Evolutionary conservation across 2,888 invertebrate species (phyloP), one percentile per base, ranked within the genome.

Genomic region (Noctua fimbriata): DNA sequence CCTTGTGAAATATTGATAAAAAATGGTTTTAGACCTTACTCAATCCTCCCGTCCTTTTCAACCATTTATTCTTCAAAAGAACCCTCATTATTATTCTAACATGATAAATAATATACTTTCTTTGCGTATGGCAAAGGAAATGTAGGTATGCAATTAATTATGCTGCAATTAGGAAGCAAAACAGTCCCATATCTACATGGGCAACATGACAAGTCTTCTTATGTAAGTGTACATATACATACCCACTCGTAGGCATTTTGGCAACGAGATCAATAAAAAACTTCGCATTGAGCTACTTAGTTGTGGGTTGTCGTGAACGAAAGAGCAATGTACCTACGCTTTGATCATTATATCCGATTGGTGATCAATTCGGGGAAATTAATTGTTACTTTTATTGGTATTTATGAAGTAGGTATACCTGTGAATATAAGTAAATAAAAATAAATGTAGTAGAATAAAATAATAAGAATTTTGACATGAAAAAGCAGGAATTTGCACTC

Each of bases 1-100:
- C 32, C 74, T 71, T 52, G 83, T 73, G 66, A 78, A 86, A 83
- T 86, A 73, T 73, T 70, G 63, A 67, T 73, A 44, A 69, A 79
- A 70, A 69, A n/a, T 84, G 52, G 49, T 78, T 71, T 44, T 63
- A 24, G 55, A 73, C 24, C 58, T 44, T 78, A 69, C 36, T 41
- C 47, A 32, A 65, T 47, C 21, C n/a, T 47, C 60, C 44, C 47
- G 65, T 41, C 55, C 69, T 24, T 80, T 69, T 69, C n/a, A 67
- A 44, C 16, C 41, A 60, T 71, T 41, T 60, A 49, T 70, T 44
- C n/a, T 28, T n/a, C 21, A 49, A 52, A 14, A 24, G 28, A 12
- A 14, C 14, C 16, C 16, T 10, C 16, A 66, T 58, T 47, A n/a
- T 16, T 55, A 28, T 74, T 66, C 36, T n/a, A 47, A 47, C 36